Base-by-base conservation (phyloP, 2,888 invertebrate genomes). In the Stegana nigrithorax region DNA sequence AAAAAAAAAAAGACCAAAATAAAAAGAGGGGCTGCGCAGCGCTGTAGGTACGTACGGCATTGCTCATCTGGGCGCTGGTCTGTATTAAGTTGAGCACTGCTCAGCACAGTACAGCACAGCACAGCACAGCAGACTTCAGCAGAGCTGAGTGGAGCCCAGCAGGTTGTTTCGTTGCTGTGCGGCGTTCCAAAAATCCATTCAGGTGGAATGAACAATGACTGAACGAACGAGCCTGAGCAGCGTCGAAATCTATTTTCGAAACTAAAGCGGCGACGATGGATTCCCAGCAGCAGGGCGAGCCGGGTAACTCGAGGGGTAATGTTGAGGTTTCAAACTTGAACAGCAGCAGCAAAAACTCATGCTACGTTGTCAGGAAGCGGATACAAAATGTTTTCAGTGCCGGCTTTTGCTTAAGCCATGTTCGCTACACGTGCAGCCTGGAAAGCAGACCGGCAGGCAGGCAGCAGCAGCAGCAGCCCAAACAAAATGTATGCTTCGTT, bases 131-230 rank as follows among this genome's bases (percentile, higher is more conserved):
- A 64, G n/a, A 70, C 64, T 73, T 71, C 50, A 61, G 63, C 63
- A 25, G 63, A 57, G 60, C 63, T 66, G 64, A n/a, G n/a, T n/a
- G n/a, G n/a, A n/a, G n/a, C n/a, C n/a, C n/a, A n/a, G n/a, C n/a
- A n/a, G n/a, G n/a, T n/a, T n/a, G n/a, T n/a, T n/a, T n/a, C n/a
- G n/a, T 60, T 67, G 64, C 67, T n/a, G 10, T 36, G 36, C n/a
- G 19, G 67, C 63, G 72, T 72, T 72, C 72, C 72, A 68, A 65
- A 75, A 73, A 71, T 64, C 26, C 72, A 75, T 62, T 67, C 69
- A 69, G 69, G 67, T 72, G 75, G 66, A 75, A 68, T 63, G 60
- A 60, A 60, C 55, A 51, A 21, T 53, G 36, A 27, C 29, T 47
- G 62, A 60, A 62, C 68, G 65, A 58, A 36, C 23, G 14, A 23